Evolutionary conservation across 1,140 invertebrate genomes (phyloP).

Genomic region (Pristionchus pacificus): DNA sequence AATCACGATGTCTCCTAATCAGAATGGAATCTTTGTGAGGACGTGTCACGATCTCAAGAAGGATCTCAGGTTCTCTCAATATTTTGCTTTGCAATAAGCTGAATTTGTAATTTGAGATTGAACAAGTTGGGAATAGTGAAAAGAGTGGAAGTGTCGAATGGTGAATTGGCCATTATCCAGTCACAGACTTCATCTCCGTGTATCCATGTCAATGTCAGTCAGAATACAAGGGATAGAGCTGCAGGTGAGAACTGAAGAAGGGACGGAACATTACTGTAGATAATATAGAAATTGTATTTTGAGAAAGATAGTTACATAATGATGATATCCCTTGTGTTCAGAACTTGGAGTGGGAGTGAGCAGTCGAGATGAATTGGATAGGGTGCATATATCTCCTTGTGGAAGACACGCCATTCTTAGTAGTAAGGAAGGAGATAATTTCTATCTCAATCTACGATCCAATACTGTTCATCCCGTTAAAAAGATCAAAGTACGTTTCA

Average conservation of each 20-base stretch:
- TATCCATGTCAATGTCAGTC: too few species aligned
- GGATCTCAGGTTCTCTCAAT: constrained; percentile 19
- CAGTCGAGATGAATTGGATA: background rate
- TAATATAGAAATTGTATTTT: too few species aligned
- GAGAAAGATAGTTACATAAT: background rate
- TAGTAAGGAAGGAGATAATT: constrained; percentile 23
- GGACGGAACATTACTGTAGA: too few species aligned
- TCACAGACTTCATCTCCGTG: background rate
- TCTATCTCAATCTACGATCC: constrained; percentile 23
- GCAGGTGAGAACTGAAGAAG: too few species aligned
- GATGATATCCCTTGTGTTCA: background rate
- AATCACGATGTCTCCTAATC: constrained; percentile 9
- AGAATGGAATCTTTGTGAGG: constrained; percentile 24
- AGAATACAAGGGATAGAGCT: too few species aligned
- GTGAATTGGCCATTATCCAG: constrained; percentile 1
- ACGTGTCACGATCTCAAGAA: constrained; percentile 15
- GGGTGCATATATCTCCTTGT: constrained; percentile 23
- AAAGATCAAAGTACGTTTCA: constrained; percentile 12
- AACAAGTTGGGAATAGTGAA: constrained; percentile 17
- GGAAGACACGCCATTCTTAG: constrained; percentile 20
- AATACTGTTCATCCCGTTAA: constrained; percentile 1
- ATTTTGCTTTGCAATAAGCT: background rate
- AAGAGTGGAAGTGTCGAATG: constrained; percentile 15
- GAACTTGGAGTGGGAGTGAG: constrained; percentile 5
- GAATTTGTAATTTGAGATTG: background rate